Base-by-base conservation (phyloP, 2,797 vertebrate genomes). In the Lacerta agilis region DNA sequence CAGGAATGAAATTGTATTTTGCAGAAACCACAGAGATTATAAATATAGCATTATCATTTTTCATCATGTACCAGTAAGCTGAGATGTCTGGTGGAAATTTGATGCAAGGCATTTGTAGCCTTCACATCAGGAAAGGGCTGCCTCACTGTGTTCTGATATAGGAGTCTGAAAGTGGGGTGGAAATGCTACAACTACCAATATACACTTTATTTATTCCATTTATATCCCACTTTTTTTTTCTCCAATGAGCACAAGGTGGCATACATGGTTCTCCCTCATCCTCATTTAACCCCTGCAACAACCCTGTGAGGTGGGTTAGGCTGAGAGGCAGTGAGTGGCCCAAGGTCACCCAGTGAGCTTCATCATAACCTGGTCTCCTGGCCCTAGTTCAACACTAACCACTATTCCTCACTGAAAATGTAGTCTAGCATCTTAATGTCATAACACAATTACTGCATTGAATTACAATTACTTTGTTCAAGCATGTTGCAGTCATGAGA, bases 11-110 rank as follows among this genome's bases (percentile, higher is more conserved):
- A 93, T 92, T 93, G 92, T 89, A 94, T 95, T 94, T 95, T 88
- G 87, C 85, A 89, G 90, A 90, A 94, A 89, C 27, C 93, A 96
- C 94, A 91, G 88, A 94, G 87, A 91, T 95, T 93, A 94, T 94
- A 93, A 91, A 91, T 92, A 89, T 29, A 90, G 92, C 90, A 92
- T 90, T 91, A 93, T 92, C 93, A 93, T 94, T 94, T 95, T 93
- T 90, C 87, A 82, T 41, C 58, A 90, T 92, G 91, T 89, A 92
- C 29, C 92, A 94, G 80, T 93, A 93, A 95, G 92, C 92, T 89
- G 94, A 93, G 93, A 93, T 89, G 89, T 92, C 90, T 91, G 89
- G 95, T 93, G 90, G 91, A 88, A 93, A 87, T 88, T 88, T 91
- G 86, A 76, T 92, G 85, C 38, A 91, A 64, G 88, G 77, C 88